Percentiles rank a stretch among this genome's conserved stretches.
These are phyloP conservation scores for Aspidiotus destructor DNA, from an alignment of 2,888 invertebrate genomes.

Conservation along the genomic window DNA sequence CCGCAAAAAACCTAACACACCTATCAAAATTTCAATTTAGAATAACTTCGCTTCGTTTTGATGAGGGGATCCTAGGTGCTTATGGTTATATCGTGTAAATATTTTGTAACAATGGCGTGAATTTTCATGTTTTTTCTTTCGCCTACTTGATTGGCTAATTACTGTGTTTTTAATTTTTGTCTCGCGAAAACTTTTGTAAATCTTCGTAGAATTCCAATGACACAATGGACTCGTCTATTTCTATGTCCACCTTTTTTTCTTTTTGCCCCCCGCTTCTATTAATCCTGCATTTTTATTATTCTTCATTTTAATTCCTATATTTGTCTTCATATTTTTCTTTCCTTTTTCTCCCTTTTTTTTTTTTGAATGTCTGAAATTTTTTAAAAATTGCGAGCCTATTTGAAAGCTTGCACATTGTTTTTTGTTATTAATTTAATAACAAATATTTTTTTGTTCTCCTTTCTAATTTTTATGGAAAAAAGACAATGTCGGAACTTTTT, in stretches of 20 bases:
- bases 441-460: not conserved
- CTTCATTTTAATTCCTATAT: no score
- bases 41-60: constrained; percentile 8
- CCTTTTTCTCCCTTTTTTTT: not conserved
- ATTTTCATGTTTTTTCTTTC: constrained; percentile 1
- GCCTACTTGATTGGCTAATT: not conserved
- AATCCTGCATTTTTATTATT: no score
- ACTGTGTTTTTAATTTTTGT: constrained; percentile 6
- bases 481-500: not conserved
- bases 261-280: no score
- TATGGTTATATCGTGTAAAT: constrained; percentile 4
- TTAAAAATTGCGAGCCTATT: not conserved
- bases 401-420: not conserved
- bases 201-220: not conserved
- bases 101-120: constrained; percentile 2
- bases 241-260: not conserved
- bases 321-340: no score
- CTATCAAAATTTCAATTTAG: constrained; percentile 12
- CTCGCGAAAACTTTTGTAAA: not conserved
- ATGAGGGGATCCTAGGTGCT: not conserved
- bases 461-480: not conserved
- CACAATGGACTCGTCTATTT: constrained; percentile 1
- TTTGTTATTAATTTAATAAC: not conserved
- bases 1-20: no score
- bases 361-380: not conserved